A percentile compares a stretch with the other conserved stretches of the same genome.
Evolutionary conservation across 2,113 vertebrate genomes (phyloP).

Genomic region (Apus apus): DNA sequence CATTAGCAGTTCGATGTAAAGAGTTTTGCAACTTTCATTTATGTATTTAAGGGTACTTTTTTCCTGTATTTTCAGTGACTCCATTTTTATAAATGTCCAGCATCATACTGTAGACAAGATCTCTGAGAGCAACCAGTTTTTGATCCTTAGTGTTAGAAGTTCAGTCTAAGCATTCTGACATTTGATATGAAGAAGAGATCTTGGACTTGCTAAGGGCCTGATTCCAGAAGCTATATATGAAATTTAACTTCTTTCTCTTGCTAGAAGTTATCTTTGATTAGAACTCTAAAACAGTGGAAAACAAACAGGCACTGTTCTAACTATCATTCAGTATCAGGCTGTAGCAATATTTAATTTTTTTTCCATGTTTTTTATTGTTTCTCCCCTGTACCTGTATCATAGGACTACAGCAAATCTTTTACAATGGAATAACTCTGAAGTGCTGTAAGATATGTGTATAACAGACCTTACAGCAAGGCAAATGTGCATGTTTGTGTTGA

Average conservation of each 20-base stretch:
- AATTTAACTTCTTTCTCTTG: not conserved
- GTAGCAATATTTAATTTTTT: not conserved
- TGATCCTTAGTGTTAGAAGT: not conserved
- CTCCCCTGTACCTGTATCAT: accelerated
- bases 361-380: not conserved
- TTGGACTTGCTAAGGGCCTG: not conserved
- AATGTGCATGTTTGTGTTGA: not conserved
- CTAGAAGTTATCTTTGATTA: not conserved
- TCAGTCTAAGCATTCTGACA: not conserved
- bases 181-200: not conserved
- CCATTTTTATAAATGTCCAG: not conserved
- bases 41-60: not conserved
- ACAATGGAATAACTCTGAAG: not conserved
- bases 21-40: not conserved
- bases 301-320: not conserved
- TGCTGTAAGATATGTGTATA: not conserved
- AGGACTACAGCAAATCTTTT: not conserved
- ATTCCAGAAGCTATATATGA: not conserved
- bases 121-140: not conserved
- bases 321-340: not conserved
- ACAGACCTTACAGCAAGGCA: not conserved
- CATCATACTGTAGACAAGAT: not conserved
- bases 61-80: not conserved
- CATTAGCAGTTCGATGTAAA: not conserved
- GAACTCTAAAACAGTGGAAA: not conserved